Conservation (phyloP, 2,888 invertebrate species). For the Scaptomyza caliginosa region DNA sequence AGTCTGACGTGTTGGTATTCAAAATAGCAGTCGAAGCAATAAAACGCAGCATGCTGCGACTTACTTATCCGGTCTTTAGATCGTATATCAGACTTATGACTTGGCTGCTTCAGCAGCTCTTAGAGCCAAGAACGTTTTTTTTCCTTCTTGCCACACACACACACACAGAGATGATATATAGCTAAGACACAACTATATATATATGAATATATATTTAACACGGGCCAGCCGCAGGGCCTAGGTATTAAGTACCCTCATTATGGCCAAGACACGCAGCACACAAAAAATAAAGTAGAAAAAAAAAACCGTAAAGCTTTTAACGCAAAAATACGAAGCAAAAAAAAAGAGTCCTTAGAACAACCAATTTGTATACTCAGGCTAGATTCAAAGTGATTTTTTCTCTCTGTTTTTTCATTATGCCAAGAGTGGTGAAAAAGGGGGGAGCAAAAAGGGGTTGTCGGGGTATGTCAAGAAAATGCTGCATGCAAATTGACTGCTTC, state of each 20-base stretch:
- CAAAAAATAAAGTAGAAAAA: constrained; percentile 51
- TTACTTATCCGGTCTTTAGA: constrained; percentile 65
- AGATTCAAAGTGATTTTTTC: constrained; percentile 57
- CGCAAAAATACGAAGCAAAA: constrained; percentile 26
- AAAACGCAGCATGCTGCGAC: constrained; percentile 74
- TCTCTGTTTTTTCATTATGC: constrained; percentile 12
- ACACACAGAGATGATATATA: constrained; percentile 15
- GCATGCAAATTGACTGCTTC: constrained; percentile 67
- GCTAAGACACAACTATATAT: neutral
- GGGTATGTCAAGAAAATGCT: constrained; percentile 54
- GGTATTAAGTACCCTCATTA: constrained; percentile 81
- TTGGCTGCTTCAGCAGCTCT: constrained; percentile 24
- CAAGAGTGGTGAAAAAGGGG: neutral
- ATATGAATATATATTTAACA: constrained; percentile 4
- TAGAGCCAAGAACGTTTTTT: constrained; percentile 19
- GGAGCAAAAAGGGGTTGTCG: neutral
- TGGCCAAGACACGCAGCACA: constrained; percentile 69
- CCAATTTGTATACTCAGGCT: constrained; percentile 67
- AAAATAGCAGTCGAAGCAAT: constrained; percentile 80
- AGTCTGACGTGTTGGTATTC: constrained; percentile 73
- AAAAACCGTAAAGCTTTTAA: constrained; percentile 70
- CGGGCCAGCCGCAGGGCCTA: constrained; percentile 43
- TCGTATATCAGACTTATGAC: constrained; percentile 76
- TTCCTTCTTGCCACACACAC: neutral
- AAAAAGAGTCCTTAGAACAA: constrained; percentile 49